These are phyloP conservation scores for Odiellus spinosus DNA, from an alignment of 2,888 invertebrate species.

Conservation along the genomic window DNA sequence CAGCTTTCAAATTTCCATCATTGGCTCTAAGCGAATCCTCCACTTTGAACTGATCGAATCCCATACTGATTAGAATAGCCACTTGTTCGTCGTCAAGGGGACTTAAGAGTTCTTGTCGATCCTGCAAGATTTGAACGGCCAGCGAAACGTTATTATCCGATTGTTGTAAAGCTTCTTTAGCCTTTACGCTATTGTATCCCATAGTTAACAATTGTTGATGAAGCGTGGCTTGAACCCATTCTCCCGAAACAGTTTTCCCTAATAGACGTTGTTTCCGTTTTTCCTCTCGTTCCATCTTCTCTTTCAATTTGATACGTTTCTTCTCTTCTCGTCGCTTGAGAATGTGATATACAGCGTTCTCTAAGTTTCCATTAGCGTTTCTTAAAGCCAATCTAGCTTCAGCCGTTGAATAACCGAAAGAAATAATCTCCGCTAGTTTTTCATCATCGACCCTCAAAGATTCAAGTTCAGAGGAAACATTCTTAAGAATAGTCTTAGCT, in stretches of 20 bases:
- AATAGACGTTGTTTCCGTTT: constrained; percentile 34
- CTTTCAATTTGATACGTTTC: constrained; percentile 36
- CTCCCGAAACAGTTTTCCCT: constrained; percentile 44
- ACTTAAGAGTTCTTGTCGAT: too few relatives aligned
- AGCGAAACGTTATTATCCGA: too few relatives aligned
- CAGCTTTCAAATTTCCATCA: constrained; percentile 39
- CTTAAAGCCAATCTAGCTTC: constrained; percentile 56
- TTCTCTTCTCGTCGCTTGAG: constrained; percentile 37
- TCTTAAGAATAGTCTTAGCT: constrained; percentile 42
- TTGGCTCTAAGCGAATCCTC: constrained; percentile 39
- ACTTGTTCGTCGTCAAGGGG: too few relatives aligned
- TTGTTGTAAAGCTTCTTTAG: constrained; percentile 36
- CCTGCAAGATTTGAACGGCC: too few relatives aligned
- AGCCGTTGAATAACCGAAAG: constrained; percentile 47
- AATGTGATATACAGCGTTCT: constrained; percentile 48
- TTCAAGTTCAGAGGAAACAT: constrained; percentile 47
- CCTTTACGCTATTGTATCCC: constrained; percentile 42
- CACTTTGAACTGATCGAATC: constrained; percentile 41
- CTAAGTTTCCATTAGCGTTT: constrained; percentile 41
- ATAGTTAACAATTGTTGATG: constrained; percentile 27
- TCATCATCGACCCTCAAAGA: constrained; percentile 44
- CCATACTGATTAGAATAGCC: constrained; percentile 32
- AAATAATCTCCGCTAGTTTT: constrained; percentile 38
- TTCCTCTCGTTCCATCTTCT: constrained; percentile 24
- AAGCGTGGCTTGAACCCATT: constrained; percentile 25